These are phyloP conservation scores for Hemibagrus wyckioides DNA, from an alignment of 2,113 vertebrate species.

Conservation along the genomic window DNA sequence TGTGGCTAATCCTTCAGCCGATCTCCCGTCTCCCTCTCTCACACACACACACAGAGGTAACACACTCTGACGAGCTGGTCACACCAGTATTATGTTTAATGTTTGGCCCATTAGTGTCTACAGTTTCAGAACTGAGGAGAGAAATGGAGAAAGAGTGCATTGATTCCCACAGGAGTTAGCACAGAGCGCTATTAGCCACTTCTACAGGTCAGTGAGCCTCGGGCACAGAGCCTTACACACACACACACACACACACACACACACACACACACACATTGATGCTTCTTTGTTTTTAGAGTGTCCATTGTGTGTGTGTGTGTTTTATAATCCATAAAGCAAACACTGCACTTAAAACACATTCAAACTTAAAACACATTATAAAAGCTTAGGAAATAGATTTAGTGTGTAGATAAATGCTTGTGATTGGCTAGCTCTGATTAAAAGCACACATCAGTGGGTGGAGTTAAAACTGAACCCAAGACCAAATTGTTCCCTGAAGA, in stretches of 20 bases:
- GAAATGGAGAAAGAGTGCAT: constrained; percentile 41
- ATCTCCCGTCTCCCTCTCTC: neutral
- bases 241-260: constrained; percentile 37
- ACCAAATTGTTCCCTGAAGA: neutral
- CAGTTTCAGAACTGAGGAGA: constrained; percentile 37
- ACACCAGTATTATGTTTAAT: constrained; percentile 45
- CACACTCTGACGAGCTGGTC: constrained; percentile 34
- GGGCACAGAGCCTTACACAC: constrained; percentile 4
- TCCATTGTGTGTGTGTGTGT: neutral
- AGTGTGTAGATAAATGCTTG: neutral
- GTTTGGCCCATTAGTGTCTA: constrained; percentile 42
- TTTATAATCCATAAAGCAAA: neutral
- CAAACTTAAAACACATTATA: neutral
- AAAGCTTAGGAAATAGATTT: neutral
- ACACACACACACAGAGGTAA: constrained; percentile 13
- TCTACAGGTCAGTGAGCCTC: constrained; percentile 31
- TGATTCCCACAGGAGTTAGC: constrained; percentile 41
- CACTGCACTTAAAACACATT: neutral
- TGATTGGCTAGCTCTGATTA: constrained; percentile 1
- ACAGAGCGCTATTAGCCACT: constrained; percentile 35
- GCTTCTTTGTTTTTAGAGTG: neutral
- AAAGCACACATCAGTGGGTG: neutral
- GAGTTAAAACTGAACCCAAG: neutral
- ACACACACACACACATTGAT: constrained; percentile 14
- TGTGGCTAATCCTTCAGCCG: constrained; percentile 2